phyloP scores from a whole-genome alignment of 1,140 invertebrate species.

The Cardiocondyla obscurior region DNA sequence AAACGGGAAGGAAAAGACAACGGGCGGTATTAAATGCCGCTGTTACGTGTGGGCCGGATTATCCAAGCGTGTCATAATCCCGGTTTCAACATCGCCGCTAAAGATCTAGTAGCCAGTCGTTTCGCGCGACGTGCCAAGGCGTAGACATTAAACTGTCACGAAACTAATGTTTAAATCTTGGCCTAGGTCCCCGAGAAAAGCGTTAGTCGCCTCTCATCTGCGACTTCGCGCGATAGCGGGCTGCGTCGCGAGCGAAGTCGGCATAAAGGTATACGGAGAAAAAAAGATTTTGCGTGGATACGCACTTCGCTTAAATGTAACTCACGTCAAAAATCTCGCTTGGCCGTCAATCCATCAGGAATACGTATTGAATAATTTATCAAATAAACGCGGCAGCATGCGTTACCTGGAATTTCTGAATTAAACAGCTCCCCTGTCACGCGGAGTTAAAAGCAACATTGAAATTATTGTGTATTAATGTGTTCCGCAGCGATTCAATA shows the following conservation, averaged over 20 bases:
- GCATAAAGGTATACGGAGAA: background rate
- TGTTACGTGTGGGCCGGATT: slow-evolving; percentile 26
- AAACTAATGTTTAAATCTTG: slow-evolving; percentile 55
- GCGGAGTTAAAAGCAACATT: background rate
- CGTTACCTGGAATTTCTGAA: background rate
- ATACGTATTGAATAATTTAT: slow-evolving; percentile 4
- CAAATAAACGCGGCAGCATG: background rate
- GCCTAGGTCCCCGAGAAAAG: slow-evolving; percentile 28
- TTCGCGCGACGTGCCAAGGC: slow-evolving; percentile 37
- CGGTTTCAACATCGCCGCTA: slow-evolving; percentile 43
- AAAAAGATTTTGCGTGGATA: background rate
- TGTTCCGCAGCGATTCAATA: background rate
- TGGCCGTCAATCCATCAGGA: background rate
- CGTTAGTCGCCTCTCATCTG: slow-evolving; percentile 8
- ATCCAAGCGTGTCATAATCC: slow-evolving; percentile 40
- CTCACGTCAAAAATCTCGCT: background rate
- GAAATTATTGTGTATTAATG: slow-evolving; percentile 25
- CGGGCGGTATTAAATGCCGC: background rate
- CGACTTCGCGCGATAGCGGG: background rate
- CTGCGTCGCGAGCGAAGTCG: background rate
- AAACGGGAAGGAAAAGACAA: background rate
- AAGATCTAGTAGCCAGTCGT: slow-evolving; percentile 22
- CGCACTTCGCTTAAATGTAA: background rate
- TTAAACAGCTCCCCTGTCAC: slow-evolving; percentile 1
- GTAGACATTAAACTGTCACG: slow-evolving; percentile 54